These are phyloP conservation scores for Trachelus iudaicus DNA, from an alignment of 2,888 invertebrate species.

Conservation along the genomic window DNA sequence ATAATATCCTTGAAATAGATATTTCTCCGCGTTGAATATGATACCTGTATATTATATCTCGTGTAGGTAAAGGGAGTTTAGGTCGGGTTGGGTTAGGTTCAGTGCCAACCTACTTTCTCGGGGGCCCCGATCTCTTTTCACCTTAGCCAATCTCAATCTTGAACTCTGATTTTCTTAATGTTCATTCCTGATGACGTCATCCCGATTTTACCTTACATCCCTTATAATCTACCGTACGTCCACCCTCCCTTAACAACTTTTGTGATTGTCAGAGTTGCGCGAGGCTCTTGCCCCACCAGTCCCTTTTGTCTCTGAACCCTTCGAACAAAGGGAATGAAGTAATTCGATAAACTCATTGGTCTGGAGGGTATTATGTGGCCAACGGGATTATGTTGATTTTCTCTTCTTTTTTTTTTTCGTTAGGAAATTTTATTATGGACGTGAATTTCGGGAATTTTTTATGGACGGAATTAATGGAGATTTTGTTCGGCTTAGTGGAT, in stretches of 20 bases:
- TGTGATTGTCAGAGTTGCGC: neutral
- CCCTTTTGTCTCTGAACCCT: neutral
- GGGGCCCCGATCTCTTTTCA: neutral
- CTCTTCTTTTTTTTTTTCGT: too few relatives aligned
- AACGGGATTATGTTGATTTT: neutral
- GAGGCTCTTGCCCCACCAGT: neutral
- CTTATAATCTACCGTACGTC: too few relatives aligned
- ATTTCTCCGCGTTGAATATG: neutral
- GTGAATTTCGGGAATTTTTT: neutral
- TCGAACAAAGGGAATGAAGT: neutral
- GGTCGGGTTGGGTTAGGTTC: neutral
- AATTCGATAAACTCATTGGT: neutral
- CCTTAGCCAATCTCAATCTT: neutral
- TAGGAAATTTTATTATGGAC: neutral
- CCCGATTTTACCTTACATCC: neutral
- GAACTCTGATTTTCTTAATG: neutral
- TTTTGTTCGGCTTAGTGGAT: neutral
- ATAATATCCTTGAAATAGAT: too few relatives aligned
- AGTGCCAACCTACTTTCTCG: neutral
- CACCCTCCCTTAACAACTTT: neutral
- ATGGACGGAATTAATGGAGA: neutral
- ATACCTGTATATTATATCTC: neutral
- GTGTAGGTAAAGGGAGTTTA: neutral
- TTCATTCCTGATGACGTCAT: neutral
- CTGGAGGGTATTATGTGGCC: neutral